Evolutionary conservation across 2,888 invertebrate species (phyloP).

Genomic region (Trachelus stipa): DNA sequence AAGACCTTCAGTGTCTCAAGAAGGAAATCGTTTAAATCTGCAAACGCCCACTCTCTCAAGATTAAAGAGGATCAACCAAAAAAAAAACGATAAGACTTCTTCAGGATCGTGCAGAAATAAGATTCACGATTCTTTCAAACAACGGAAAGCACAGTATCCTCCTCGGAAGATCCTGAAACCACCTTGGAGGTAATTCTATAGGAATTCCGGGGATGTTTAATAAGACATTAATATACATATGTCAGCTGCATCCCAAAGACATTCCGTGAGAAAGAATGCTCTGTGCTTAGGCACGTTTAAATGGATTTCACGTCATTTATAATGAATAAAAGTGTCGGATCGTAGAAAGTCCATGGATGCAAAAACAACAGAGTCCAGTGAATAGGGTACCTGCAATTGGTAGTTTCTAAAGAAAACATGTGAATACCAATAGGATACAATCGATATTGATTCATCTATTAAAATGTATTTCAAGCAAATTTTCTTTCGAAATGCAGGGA

Average conservation of each 20-base stretch:
- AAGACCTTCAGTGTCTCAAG: conserved; percentile 34
- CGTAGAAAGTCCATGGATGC: background rate
- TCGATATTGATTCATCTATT: background rate
- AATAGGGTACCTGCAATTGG: background rate
- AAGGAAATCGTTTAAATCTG: conserved; percentile 32
- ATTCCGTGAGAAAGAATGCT: background rate
- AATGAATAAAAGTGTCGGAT: no score
- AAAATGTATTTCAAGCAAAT: background rate
- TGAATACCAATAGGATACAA: background rate
- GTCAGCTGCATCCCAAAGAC: background rate
- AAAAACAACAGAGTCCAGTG: background rate
- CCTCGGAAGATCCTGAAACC: background rate
- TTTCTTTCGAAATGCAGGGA: background rate
- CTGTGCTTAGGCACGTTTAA: background rate
- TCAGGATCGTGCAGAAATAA: background rate
- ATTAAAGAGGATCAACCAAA: background rate
- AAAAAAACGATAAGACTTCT: background rate
- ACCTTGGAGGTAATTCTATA: background rate
- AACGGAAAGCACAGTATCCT: background rate
- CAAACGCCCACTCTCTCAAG: background rate
- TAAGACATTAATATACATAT: background rate
- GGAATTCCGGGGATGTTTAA: background rate
- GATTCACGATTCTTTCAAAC: background rate
- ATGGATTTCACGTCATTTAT: background rate
- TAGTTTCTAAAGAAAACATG: background rate